A percentile compares a stretch with the other conserved stretches of the same genome.
These are phyloP conservation scores for Chaenocephalus aceratus DNA, from an alignment of 2,113 vertebrate genomes.

Conservation along the genomic window DNA sequence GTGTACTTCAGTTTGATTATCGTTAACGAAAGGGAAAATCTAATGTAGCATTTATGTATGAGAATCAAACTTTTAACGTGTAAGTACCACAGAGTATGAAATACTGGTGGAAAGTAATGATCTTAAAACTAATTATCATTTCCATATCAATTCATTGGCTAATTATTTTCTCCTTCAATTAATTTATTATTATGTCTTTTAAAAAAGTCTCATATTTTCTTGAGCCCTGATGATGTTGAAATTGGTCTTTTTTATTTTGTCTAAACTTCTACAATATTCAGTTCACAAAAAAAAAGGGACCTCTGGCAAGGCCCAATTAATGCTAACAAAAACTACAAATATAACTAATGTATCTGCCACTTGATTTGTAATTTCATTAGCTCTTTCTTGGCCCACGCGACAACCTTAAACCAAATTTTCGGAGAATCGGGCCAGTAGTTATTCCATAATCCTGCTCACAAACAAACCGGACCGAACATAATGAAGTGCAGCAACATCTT, in stretches of 20 bases:
- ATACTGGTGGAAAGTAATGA: background rate
- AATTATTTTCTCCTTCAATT: background rate
- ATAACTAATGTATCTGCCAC: too few species aligned
- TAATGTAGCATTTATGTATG: background rate
- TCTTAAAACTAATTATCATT: background rate
- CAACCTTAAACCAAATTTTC: too few species aligned
- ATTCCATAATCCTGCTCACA: too few species aligned
- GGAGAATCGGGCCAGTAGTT: too few species aligned
- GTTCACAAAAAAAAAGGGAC: background rate
- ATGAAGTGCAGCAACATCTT: background rate
- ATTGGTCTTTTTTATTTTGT: background rate
- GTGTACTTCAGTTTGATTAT: slow-evolving; percentile 6
- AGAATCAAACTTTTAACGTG: background rate
- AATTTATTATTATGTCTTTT: background rate
- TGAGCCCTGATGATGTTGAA: background rate
- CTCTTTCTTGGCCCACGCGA: too few species aligned
- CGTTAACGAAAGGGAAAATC: background rate
- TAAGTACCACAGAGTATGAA: background rate
- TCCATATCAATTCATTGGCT: background rate
- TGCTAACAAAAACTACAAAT: too few species aligned
- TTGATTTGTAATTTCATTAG: too few species aligned
- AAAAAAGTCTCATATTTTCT: background rate
- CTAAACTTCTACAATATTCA: background rate
- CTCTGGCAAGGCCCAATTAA: too few species aligned
- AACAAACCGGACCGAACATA: background rate